phyloP scores from a whole-genome alignment of 2,888 invertebrate genomes.

The Abrostola tripartita region DNA sequence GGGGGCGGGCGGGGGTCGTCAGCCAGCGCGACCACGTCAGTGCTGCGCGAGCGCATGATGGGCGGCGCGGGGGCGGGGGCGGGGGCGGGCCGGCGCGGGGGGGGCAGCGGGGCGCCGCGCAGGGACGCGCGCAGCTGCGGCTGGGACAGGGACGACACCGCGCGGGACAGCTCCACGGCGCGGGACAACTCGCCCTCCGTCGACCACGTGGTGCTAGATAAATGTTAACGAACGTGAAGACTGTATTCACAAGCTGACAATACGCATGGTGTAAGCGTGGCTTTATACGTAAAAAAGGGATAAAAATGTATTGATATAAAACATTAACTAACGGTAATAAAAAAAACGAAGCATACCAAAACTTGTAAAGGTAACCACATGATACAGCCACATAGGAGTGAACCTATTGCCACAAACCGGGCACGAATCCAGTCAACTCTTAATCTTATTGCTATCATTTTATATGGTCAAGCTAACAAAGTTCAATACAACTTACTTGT shows the following conservation, averaged over 20 bases:
- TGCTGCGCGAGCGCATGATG: constrained; percentile 73
- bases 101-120: constrained; percentile 58
- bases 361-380: too few relatives aligned
- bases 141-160: constrained; percentile 68
- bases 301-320: too few relatives aligned
- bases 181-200: constrained; percentile 76
- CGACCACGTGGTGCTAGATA: constrained; percentile 81
- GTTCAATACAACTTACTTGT: constrained; percentile 72
- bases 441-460: too few relatives aligned
- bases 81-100: constrained; percentile 52
- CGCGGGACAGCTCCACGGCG: constrained; percentile 66
- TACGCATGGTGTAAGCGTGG: too few relatives aligned
- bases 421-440: too few relatives aligned
- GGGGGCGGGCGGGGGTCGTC: constrained; percentile 73
- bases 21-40: constrained; percentile 63
- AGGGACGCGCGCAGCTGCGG: constrained; percentile 73
- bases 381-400: too few relatives aligned
- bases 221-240: constrained; percentile 2
- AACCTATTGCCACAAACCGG: too few relatives aligned
- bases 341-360: too few relatives aligned
- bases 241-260: too few relatives aligned
- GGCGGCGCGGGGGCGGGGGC: constrained; percentile 37
- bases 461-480: too few relatives aligned
- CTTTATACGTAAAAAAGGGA: too few relatives aligned
- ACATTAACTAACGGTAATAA: too few relatives aligned